Evolutionary conservation across 2,113 vertebrate species (phyloP).

Genomic region (Rhombomys opimus): DNA sequence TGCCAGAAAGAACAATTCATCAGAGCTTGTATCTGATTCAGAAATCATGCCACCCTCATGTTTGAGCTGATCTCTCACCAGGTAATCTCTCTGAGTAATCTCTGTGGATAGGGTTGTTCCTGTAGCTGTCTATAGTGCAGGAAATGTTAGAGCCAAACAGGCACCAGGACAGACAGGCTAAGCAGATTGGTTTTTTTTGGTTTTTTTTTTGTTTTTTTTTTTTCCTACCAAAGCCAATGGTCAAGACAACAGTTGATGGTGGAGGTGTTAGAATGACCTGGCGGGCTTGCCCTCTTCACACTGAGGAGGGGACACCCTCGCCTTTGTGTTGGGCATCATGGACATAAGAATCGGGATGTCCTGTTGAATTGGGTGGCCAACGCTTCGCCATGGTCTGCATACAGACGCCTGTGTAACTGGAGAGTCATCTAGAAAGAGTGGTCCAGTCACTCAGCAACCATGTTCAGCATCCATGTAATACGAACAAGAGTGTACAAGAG

Average conservation of each 20-base stretch:
- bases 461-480: background rate
- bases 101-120: background rate
- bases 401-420: too few species aligned
- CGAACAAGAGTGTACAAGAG: background rate
- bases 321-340: fast-evolving
- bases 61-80: background rate
- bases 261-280: background rate
- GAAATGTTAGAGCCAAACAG: background rate
- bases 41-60: background rate
- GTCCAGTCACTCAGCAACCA: background rate
- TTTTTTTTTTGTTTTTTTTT: background rate
- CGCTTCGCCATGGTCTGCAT: too few species aligned
- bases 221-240: background rate
- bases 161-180: background rate
- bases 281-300: background rate
- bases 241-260: background rate
- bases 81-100: background rate
- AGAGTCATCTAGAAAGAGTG: background rate
- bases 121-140: background rate
- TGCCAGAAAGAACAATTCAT: background rate
- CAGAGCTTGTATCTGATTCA: background rate
- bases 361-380: background rate
- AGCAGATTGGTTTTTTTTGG: too few species aligned
- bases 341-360: background rate
- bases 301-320: background rate